Evolutionary conservation across 2,113 vertebrate species (phyloP).

Genomic region (Todiramphus chloris): DNA sequence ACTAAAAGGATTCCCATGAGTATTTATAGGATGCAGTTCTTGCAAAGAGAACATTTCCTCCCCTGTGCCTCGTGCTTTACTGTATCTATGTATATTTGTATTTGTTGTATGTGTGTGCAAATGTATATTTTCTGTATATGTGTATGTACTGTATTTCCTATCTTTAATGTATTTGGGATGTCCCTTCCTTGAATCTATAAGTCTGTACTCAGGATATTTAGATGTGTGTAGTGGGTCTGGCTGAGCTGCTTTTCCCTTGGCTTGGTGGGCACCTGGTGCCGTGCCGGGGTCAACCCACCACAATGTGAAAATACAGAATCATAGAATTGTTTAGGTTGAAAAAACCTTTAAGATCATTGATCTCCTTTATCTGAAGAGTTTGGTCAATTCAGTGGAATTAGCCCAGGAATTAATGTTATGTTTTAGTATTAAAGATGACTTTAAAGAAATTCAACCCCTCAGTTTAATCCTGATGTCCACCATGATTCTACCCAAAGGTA

Average conservation of each 20-base stretch:
- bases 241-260: no score
- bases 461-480: neutral
- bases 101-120: neutral
- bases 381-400: neutral
- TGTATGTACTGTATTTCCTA: neutral
- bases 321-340: neutral
- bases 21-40: neutral
- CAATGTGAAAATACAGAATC: neutral
- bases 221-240: no score
- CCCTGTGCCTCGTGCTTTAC: neutral
- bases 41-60: neutral
- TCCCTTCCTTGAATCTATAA: neutral
- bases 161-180: neutral
- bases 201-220: neutral
- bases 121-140: neutral
- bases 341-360: neutral
- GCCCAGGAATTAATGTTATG: neutral
- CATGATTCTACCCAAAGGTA: neutral
- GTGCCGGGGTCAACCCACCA: no score
- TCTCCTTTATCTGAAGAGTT: neutral
- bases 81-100: neutral
- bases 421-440: neutral
- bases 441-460: neutral
- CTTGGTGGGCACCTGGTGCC: no score
- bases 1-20: constrained; percentile 14